Evolutionary conservation across 2,113 vertebrate species (phyloP), one percentile per base, ranked within the genome.

Genomic region (Onychorhynchus coronatus): DNA sequence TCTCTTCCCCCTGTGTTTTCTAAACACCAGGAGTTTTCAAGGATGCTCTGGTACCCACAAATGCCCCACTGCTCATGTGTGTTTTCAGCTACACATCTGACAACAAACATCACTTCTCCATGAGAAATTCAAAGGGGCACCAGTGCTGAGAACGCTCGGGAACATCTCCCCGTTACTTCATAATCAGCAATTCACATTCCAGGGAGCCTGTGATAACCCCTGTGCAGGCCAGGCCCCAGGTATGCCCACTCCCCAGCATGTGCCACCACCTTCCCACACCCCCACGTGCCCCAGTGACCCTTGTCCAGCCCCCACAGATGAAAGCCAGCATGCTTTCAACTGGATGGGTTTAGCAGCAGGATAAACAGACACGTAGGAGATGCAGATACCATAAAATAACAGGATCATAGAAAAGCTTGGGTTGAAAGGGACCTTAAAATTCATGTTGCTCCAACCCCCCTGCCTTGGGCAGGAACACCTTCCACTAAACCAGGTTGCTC

Each of bases 161-260:
- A 92, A 31, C 20, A 49, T 25, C 42, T 44, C 44, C 41, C 12
- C 3, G 0, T 62, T 41, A 28, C 31, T 76, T 72, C 16, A 22
- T 9, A 79, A 50, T n/a, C 30, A 8, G 39, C 31, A 59, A 42
- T 25, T 42, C 47, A 42, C 13, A 8, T 25, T 33, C 31, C 66
- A 56, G 21, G 31, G 33, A 35, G 42, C 8, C 41, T 30, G 49
- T 16, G 8, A 3, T 1, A 24, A 14, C 11, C 8, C 2, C 80
- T 16, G 20, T 17, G 31, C 30, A 16, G 35, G 17, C 8, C 66
- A 79, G 39, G 5, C 25, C n/a, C 31, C 65, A 35, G 35, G 42
- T 7, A 25, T 1, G 8, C 21, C 6, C 4, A 2, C 30, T 70
- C 6, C 35, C 19, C 52, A 4, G 19, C 3, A 1, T 1, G 1